Percentiles rank a stretch among this genome's conserved stretches.
Conservation (phyloP, 2,113 vertebrate species). For the Lepisosteus oculatus region DNA sequence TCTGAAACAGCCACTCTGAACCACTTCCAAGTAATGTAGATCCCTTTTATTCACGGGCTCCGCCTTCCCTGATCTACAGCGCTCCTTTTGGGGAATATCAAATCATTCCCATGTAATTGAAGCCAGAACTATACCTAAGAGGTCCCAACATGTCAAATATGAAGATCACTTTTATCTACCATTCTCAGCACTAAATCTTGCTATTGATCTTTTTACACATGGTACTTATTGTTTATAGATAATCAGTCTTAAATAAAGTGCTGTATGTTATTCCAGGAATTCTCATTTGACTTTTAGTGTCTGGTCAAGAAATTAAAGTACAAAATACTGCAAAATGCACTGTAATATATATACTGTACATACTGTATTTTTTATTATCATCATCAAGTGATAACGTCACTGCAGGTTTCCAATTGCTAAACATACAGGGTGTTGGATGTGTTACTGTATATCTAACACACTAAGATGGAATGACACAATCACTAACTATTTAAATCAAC, state of each 20-base stretch:
- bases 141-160: constrained; percentile 61
- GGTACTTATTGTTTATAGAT: constrained; percentile 67
- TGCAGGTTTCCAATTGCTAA: too few relatives aligned
- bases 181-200: constrained; percentile 58
- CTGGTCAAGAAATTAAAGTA: background rate
- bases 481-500: too few relatives aligned
- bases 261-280: background rate
- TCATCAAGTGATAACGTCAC: too few relatives aligned
- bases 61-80: constrained; percentile 52
- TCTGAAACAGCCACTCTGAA: constrained; percentile 56
- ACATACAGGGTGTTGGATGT: too few relatives aligned
- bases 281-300: background rate
- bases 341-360: too few relatives aligned
- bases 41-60: constrained; percentile 50
- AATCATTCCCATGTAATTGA: constrained; percentile 73
- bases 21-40: constrained; percentile 48
- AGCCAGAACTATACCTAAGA: constrained; percentile 69
- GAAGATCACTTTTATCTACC: constrained; percentile 58
- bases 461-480: too few relatives aligned
- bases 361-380: too few relatives aligned
- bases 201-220: constrained; percentile 47
- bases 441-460: too few relatives aligned
- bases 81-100: constrained; percentile 68
- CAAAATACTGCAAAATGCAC: too few relatives aligned
- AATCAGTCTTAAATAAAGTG: constrained; percentile 42